Conservation (phyloP, 2,888 invertebrate genomes). For the Tuberolachnus salignus region DNA sequence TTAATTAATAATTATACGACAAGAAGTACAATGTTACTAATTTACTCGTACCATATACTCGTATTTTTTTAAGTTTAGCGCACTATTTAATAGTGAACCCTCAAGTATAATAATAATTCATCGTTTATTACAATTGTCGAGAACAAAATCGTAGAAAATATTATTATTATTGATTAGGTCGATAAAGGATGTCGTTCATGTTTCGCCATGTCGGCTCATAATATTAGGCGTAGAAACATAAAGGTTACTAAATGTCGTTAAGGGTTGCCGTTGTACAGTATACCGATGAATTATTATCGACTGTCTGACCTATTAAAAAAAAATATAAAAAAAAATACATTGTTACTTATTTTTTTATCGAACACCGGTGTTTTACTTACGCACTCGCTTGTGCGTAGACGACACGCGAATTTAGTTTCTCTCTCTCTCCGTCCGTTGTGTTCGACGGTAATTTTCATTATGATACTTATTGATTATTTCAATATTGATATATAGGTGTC, state of each 20-base stretch:
- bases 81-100: too few species aligned
- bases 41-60: too few species aligned
- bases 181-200: constrained; percentile 7
- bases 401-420: background rate
- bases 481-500: background rate
- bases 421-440: too few species aligned
- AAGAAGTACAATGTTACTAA: too few species aligned
- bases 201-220: background rate
- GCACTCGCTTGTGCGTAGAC: background rate
- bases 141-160: too few species aligned
- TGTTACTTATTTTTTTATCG: too few species aligned
- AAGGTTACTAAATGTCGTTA: constrained; percentile 44
- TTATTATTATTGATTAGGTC: constrained; percentile 3
- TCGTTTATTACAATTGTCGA: too few species aligned
- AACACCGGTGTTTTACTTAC: too few species aligned
- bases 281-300: constrained; percentile 30
- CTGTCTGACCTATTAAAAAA: constrained; percentile 50
- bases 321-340: too few species aligned
- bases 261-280: constrained; percentile 7
- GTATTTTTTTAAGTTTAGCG: too few species aligned
- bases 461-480: background rate
- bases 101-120: too few species aligned
- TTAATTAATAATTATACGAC: too few species aligned
- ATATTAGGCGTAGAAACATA: background rate
- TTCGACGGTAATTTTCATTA: background rate